Evolutionary conservation across 2,797 vertebrate genomes (phyloP), one percentile per base, ranked within the genome.

Genomic region (Staurois parvus): DNA sequence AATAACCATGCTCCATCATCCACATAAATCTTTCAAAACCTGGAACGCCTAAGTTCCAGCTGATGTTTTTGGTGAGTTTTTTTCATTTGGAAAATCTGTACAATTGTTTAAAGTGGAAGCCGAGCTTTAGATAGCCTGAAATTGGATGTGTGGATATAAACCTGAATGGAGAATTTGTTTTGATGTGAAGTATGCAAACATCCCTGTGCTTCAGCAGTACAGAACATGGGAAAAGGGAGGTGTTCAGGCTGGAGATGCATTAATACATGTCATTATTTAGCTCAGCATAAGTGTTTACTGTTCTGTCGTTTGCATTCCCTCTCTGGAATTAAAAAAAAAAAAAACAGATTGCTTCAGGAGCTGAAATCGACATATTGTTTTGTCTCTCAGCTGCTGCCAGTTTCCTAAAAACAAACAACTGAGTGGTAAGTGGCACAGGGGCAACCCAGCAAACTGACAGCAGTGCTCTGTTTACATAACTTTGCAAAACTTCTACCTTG

Each of bases 261-360:
- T 66, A 80, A 56, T 2, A 45, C 32, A 9, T 37, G 52, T 69
- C 66, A 68, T 40, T 40, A 76, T 40, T 72, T 70, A 48, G 32
- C 52, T 15, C 69, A 28, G 11, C 11, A 6, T 40, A 28, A 21
- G 30, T 59, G 30, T 72, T 81, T 64, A 81, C 69, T 80, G 32
- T 42, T 40, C 68, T 81, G 34, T 72, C 68, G 73, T 81, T 81
- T 81, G 30, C 68, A 81, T 81, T 70, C 79, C 59, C 48, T 69
- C 79, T 81, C 34, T 34, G 79, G 69, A 80, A 80, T 79, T n/a
- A n/a, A n/a, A n/a, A n/a, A n/a, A n/a, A n/a, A n/a, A n/a, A 80
- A 7, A 70, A 70, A 52, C 24, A 69, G 9, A 80, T 70, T 40
- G 24, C 69, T 80, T 52, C 66, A 26, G 78, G 66, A 79, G 2